phyloP scores from a whole-genome alignment of 2,113 vertebrate genomes.

The Neopipo cinnamomea region DNA sequence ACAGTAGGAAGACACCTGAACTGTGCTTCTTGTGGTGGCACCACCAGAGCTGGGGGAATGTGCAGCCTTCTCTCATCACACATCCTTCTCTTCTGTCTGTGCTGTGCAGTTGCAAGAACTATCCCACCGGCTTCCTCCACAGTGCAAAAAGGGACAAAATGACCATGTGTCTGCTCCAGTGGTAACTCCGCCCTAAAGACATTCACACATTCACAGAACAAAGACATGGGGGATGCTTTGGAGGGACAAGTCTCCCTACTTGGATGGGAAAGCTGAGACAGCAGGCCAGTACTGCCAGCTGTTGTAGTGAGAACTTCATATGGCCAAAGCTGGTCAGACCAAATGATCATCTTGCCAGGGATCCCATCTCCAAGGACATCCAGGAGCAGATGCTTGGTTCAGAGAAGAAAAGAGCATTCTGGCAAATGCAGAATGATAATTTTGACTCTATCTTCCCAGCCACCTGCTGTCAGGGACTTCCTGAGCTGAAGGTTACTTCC shows the following conservation, averaged over 20 bases:
- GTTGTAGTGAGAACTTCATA: background rate
- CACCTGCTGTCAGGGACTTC: background rate
- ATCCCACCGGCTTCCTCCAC: background rate
- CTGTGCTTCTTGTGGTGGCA: background rate
- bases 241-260: background rate
- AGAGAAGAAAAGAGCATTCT: background rate
- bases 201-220: too few relatives aligned
- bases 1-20: background rate
- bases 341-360: background rate
- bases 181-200: background rate
- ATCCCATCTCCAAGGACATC: background rate
- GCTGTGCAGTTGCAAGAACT: background rate
- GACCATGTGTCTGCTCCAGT: rapidly evolving
- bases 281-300: background rate
- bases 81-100: too few relatives aligned
- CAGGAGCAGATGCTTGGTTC: background rate
- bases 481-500: background rate
- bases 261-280: background rate
- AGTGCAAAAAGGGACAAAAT: background rate
- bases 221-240: background rate
- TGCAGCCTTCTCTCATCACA: background rate
- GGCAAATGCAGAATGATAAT: background rate
- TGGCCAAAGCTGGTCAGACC: background rate
- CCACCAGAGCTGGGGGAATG: background rate
- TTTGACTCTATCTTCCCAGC: background rate